Evolutionary conservation across 2,113 vertebrate genomes (phyloP), one percentile per base, ranked within the genome.

Genomic region (Plotosus lineatus): DNA sequence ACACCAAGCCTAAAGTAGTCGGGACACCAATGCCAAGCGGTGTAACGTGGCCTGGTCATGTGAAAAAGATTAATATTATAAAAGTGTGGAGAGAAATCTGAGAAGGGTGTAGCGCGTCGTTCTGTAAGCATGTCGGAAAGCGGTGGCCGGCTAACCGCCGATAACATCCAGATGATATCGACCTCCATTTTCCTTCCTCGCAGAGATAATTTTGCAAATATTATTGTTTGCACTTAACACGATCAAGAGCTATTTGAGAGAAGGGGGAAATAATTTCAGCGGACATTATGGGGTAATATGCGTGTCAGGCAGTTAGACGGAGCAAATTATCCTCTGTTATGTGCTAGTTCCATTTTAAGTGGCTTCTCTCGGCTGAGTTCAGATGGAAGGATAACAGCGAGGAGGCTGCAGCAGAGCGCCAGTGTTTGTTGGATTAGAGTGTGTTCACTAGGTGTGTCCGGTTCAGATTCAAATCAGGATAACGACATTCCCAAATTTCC

Each of bases 241-340:
- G 15, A 60, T 77, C 55, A 53, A 85, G 80, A 84, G 56, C 68
- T 87, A 82, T 87, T 86, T 81, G 79, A 72, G 71, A 69, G 58
- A 73, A 42, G 48, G 75, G 40, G 68, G 84, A 78, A 86, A 84
- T 82, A 76, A 84, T 84, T 38, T 23, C 28, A 79, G 28, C 78
- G 60, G 83, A 46, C 83, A 68, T 80, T 85, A 85, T 86, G 86
- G 85, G 86, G 75, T 86, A 85, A 85, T 84, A 81, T 56, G 53
- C 68, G 44, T 51, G 74, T 84, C 81, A 87, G 75, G 66, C 82
- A 68, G 55, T 65, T 80, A 80, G 86, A 83, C 84, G 88, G 87
- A 91, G 90, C 92, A 94, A 90, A 92, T 90, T 91, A 90, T 89
- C 78, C 65, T 78, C 77, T 79, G 85, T 78, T 74, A 81, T 84